phyloP scores from a whole-genome alignment of 2,113 vertebrate species.

The Sardina pilchardus region DNA sequence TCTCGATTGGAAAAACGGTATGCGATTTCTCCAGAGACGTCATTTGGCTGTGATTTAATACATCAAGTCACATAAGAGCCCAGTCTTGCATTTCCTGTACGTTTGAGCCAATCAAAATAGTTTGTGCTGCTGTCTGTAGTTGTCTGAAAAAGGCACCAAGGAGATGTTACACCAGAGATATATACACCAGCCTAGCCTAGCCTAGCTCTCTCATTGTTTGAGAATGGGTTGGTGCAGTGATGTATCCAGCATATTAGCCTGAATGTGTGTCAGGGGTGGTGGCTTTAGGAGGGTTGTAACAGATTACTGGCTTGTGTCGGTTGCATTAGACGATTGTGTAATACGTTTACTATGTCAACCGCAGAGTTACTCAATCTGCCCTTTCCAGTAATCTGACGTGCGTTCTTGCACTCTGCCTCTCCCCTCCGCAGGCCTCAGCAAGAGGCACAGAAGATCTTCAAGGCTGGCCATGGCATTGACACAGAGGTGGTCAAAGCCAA shows the following conservation, averaged over 20 bases:
- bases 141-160: background rate
- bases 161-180: background rate
- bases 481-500: conserved; percentile 89
- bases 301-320: background rate
- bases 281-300: background rate
- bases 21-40: too few species aligned
- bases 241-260: background rate
- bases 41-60: background rate
- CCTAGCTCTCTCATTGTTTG: background rate
- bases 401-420: background rate
- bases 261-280: background rate
- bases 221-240: background rate
- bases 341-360: background rate
- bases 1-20: too few species aligned
- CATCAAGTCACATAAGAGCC: background rate
- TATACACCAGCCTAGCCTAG: too few species aligned
- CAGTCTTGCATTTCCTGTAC: background rate
- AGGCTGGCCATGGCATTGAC: conserved; percentile 87
- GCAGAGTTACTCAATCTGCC: background rate
- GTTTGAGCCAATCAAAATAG: background rate
- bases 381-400: background rate
- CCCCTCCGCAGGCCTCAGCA: conserved; percentile 79
- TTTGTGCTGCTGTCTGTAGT: background rate
- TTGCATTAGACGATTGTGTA: background rate
- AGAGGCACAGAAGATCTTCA: conserved; percentile 93